phyloP scores from a whole-genome alignment of 2,888 invertebrate species.

The Drosophila kambysellisi region DNA sequence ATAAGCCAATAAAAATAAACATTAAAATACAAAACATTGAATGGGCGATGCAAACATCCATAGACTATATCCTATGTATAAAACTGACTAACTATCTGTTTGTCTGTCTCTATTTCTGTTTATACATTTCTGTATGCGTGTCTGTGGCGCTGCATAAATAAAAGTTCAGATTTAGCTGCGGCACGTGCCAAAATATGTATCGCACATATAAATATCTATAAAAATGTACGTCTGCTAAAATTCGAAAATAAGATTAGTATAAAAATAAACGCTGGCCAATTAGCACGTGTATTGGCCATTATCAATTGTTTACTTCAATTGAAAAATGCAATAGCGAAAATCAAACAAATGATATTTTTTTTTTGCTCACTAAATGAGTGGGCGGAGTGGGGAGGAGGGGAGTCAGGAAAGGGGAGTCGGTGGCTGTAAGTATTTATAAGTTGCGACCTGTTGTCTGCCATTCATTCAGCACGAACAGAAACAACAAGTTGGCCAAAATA shows the following conservation, averaged over 20 bases:
- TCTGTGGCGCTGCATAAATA: conserved; percentile 31
- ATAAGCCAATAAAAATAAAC: conserved; percentile 49
- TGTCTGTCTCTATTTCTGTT: conserved; percentile 12
- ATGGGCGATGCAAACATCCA: conserved; percentile 27
- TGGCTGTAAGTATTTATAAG: conserved; percentile 58
- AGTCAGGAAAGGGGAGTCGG: conserved; percentile 8
- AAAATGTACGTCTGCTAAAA: conserved; percentile 19
- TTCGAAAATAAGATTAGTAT: conserved; percentile 35
- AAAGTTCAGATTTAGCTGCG: conserved; percentile 64
- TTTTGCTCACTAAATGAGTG: conserved; percentile 5
- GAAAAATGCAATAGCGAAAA: conserved; percentile 41
- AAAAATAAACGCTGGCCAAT: conserved; percentile 50
- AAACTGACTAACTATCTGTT: conserved; percentile 30
- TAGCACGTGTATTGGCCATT: conserved; percentile 36
- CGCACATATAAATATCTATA: conserved; percentile 32
- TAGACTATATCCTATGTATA: conserved; percentile 31
- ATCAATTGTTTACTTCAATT: conserved; percentile 68
- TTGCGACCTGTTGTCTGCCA: conserved; percentile 73
- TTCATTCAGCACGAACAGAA: conserved; percentile 55
- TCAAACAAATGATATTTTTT: conserved; percentile 60
- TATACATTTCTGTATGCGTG: conserved; percentile 7
- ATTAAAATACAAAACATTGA: conserved; percentile 38
- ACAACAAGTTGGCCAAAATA: conserved; percentile 67
- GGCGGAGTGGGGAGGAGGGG: conserved; percentile 2
- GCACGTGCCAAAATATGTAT: conserved; percentile 72